Base-by-base conservation (phyloP, 1,140 invertebrate genomes). In the Venturia canescens region DNA sequence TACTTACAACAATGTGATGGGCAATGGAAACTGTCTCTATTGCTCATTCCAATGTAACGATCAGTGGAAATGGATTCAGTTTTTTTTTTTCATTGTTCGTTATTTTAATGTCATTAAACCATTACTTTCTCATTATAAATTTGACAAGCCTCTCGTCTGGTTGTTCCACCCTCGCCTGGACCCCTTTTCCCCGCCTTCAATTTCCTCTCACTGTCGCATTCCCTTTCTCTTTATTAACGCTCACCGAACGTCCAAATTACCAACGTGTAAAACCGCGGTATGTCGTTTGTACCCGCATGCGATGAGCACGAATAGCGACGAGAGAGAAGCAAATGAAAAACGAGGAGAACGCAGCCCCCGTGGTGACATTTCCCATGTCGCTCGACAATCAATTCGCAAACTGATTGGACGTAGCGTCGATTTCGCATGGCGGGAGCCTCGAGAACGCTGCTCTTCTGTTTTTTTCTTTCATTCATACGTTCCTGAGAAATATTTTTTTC, bases 401-500 rank as follows among this genome's bases (percentile, higher is more conserved):
- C 86, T 88, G 87, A 88, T 88, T 88, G 87, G 87, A 86, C 84
- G 86, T 86, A 85, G 84, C 84, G 81, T 83, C 85, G 76, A 66
- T 79, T 71, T 60, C 44, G 78, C 31, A 78, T 66, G 57, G 34
- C 80, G 82, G 78, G 82, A 78, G 80, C 79, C 75, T 78, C 44
- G n/a, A 27, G 9, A 26, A 67, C 63, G 50, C 66, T 80, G 21
- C 53, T 60, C 57, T 63, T 74, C 48, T 50, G 4, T 53, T 69
- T 78, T 74, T 29, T 44, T 50, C 7, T 76, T 78, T 27, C 80
- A 27, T 26, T n/a, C 27, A 21, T 48, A 75, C 21, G 3, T 11
- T 21, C 2, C 1, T 53, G 50, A 53, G 31, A 34, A 34, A 34
- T 34, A 34, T 34, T 34, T n/a, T n/a, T n/a, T n/a, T n/a, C n/a